These are phyloP conservation scores for Brachyopa scutellaris DNA, from an alignment of 2,888 invertebrate species.

Conservation along the genomic window DNA sequence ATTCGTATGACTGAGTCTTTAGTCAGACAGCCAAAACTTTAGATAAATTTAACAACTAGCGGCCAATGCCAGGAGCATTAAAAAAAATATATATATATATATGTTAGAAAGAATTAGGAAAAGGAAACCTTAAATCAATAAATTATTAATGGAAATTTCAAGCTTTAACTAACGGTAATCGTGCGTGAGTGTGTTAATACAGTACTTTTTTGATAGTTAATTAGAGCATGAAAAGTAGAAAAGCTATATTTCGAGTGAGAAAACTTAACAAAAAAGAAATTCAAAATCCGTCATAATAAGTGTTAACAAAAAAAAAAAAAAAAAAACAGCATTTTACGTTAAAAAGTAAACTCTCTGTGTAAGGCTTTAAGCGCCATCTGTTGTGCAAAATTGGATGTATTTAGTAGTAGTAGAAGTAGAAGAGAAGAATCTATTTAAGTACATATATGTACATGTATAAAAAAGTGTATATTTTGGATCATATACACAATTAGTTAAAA, in stretches of 20 bases:
- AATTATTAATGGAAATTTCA: constrained; percentile 29
- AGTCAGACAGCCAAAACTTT: constrained; percentile 20
- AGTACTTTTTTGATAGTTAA: constrained; percentile 29
- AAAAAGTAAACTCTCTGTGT: constrained; percentile 37
- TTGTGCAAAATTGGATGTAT: constrained; percentile 67
- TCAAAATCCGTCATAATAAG: constrained; percentile 59
- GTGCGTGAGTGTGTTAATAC: constrained; percentile 2
- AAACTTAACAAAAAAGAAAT: constrained; percentile 29
- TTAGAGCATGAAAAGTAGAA: constrained; percentile 17
- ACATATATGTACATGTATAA: too few species aligned
- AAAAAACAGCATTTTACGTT: background rate
- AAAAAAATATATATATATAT: background rate
- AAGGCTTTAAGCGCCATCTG: constrained; percentile 69
- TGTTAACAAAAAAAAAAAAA: constrained; percentile 51
- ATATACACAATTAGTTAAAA: constrained; percentile 54
- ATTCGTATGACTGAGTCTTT: constrained; percentile 49
- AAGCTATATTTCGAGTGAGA: constrained; percentile 64
- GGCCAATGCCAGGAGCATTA: constrained; percentile 33
- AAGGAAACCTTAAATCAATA: constrained; percentile 10
- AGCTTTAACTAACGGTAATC: constrained; percentile 63
- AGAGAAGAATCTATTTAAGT: constrained; percentile 59
- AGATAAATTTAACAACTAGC: constrained; percentile 34
- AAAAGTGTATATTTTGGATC: constrained; percentile 60
- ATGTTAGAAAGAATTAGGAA: background rate
- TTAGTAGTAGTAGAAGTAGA: constrained; percentile 44